Base-by-base conservation (phyloP, 1,140 invertebrate genomes). In the Schmidtea mediterranea region DNA sequence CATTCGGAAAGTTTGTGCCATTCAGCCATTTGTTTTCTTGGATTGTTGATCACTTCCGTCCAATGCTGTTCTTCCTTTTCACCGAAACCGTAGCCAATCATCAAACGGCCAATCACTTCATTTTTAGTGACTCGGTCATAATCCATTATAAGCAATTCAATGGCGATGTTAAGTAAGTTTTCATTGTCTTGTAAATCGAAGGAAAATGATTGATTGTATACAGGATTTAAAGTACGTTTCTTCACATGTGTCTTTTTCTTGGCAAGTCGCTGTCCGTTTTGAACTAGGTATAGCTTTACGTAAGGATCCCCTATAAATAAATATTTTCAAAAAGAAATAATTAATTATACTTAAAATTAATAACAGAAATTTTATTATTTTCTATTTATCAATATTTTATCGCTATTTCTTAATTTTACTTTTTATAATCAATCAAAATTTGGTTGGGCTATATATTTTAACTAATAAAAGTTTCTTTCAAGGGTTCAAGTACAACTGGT, bases 161-260 rank as follows among this genome's bases (percentile, higher is more conserved):
- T 71, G 49, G 79, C 81, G 46, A 92, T 78, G 58, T 79, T 80
- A 55, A 82, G 78, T 43, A 92, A 74, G 15, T 76, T 76, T 58
- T 82, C 79, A 51, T 75, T 75, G 49, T 73, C 60, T 5, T 72
- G 71, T 13, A 75, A 63, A 49, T 74, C 73, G 54, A 75, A 75
- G 10, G 72, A 65, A 58, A 75, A 94, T 16, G 82, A 87, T 67
- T 97, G 89, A 67, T 97, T 97, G 69, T 92, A 98, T 43, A 97
- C 83, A 0, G 90, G 90, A 67, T 86, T 90, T 47, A 90, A 69
- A 2, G 89, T 95, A 26, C 84, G 75, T 62, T 92, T 95, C 71
- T 94, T 94, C 21, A 95, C 84, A 60, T 92, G 86, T 0, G 90
- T 97, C 70, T 95, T 95, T 73, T 94, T 94, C 70, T 95, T 97